A percentile compares a stretch with the other conserved stretches of the same genome.
Conservation (phyloP, 2,113 vertebrate species). For the Apteryx mantelli region DNA sequence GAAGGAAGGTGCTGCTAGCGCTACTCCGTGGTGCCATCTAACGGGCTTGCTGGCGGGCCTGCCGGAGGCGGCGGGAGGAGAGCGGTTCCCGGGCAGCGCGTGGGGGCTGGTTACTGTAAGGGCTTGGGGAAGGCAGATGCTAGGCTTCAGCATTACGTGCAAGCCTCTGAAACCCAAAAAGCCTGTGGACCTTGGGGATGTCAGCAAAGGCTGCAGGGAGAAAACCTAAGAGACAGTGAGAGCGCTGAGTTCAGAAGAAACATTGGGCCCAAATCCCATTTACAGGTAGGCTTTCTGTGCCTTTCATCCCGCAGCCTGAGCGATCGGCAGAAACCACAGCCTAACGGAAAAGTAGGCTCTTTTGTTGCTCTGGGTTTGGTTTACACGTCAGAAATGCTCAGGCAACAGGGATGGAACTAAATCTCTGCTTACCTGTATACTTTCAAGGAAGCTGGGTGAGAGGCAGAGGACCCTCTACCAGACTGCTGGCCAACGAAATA, state of each 20-base stretch:
- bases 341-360: neutral
- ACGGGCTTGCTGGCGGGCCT: neutral
- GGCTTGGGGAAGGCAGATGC: neutral
- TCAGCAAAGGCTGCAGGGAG: neutral
- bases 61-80: accelerated
- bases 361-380: neutral
- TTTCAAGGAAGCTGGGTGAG: neutral
- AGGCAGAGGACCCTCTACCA: neutral
- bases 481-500: neutral
- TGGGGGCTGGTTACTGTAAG: neutral
- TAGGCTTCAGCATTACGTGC: neutral
- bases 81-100: accelerated
- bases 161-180: neutral
- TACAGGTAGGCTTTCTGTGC: neutral
- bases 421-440: neutral
- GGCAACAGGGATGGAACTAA: neutral
- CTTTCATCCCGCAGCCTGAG: neutral
- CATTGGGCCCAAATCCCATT: neutral
- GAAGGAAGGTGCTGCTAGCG: neutral
- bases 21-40: conserved; percentile 58
- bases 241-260: neutral
- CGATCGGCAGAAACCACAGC: neutral
- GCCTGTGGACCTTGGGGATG: accelerated
- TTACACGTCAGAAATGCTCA: neutral
- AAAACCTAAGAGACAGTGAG: neutral